phyloP scores from a whole-genome alignment of 2,113 vertebrate genomes.

The Xiphophorus maculatus region DNA sequence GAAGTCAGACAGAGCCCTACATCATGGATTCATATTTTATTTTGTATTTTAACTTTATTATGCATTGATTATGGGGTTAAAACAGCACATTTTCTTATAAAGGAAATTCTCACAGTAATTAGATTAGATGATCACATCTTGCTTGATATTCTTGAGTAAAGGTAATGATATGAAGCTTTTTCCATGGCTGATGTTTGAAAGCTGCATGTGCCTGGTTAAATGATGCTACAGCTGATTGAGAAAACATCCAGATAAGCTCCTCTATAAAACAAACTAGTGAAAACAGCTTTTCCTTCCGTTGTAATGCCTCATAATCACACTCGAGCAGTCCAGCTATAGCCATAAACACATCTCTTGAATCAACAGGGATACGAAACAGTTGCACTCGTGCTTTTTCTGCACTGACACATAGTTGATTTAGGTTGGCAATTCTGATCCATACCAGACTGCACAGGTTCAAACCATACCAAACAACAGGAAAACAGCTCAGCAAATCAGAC shows the following conservation, averaged over 20 bases:
- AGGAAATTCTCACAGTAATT: background rate
- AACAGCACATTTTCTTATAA: background rate
- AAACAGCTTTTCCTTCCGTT: background rate
- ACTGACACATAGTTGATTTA: constrained; percentile 11
- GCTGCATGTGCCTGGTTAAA: constrained; percentile 21
- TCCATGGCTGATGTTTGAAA: constrained; percentile 5
- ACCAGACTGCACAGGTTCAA: constrained; percentile 22
- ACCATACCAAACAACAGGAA: constrained; percentile 32
- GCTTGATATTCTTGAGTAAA: constrained; percentile 27
- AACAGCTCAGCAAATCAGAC: constrained; percentile 51
- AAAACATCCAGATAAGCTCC: background rate
- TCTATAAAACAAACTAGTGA: background rate
- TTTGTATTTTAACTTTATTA: background rate
- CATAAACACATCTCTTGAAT: background rate
- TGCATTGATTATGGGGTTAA: background rate
- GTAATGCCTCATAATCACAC: background rate
- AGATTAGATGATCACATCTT: background rate
- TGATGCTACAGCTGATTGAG: constrained; percentile 15
- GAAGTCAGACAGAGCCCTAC: background rate
- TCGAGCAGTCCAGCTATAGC: background rate
- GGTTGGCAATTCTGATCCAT: constrained; percentile 24
- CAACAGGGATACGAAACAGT: background rate
- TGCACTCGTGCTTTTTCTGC: constrained; percentile 2
- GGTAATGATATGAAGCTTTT: constrained; percentile 24
- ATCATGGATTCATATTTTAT: constrained; percentile 4